Percentiles rank a stretch among this genome's conserved stretches.
phyloP scores from a whole-genome alignment of 2,113 vertebrate genomes.

The Procavia capensis region DNA sequence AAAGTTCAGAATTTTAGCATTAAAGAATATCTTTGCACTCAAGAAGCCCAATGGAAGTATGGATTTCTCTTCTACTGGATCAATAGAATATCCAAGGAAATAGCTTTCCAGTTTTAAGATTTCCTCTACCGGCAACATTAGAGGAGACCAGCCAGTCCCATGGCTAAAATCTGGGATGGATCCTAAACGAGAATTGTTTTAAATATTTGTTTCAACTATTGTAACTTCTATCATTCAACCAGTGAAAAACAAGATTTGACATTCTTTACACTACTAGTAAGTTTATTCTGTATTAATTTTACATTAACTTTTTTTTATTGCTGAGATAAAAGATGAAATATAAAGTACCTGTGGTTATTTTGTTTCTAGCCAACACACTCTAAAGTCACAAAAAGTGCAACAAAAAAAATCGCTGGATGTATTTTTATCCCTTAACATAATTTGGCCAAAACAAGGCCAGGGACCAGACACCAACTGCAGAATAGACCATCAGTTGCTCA shows the following conservation, averaged over 20 bases:
- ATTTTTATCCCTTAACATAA: not conserved
- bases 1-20: conserved; percentile 29
- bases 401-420: not conserved
- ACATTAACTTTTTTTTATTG: not conserved
- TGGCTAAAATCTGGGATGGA: not conserved
- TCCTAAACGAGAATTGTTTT: not conserved
- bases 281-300: not conserved
- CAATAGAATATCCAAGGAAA: not conserved
- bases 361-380: not conserved
- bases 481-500: no score
- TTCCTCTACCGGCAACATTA: not conserved
- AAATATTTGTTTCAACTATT: not conserved
- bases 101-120: not conserved
- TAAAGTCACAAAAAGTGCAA: conserved; percentile 20
- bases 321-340: conserved; percentile 21
- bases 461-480: no score
- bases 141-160: not conserved
- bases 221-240: not conserved
- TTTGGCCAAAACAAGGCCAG: no score
- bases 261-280: conserved; percentile 33
- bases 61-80: not conserved
- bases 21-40: not conserved
- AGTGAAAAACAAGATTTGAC: not conserved
- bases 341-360: not conserved
- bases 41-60: not conserved